Conservation (phyloP, 2,797 vertebrate genomes). For the Tokudaia muenninki region DNA sequence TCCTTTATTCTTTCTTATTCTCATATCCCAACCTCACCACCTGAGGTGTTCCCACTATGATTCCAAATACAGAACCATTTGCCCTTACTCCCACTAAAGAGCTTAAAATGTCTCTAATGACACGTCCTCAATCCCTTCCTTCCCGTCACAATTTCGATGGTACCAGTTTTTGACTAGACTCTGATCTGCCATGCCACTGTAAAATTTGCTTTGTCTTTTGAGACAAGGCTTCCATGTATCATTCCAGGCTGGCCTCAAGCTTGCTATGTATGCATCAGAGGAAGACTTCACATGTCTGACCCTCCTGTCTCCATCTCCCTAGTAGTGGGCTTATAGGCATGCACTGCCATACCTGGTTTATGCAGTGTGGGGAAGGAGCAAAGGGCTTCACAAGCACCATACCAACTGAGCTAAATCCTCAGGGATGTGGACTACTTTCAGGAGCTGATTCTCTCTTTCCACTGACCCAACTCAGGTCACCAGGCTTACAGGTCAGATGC, state of each 20-base stretch:
- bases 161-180: neutral
- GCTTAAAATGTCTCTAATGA: conserved; percentile 71
- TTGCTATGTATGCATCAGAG: neutral
- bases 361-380: neutral
- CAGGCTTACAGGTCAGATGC: neutral
- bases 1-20: neutral
- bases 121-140: neutral
- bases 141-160: conserved; percentile 27
- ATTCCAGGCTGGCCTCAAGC: neutral
- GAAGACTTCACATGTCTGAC: neutral
- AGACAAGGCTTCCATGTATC: neutral
- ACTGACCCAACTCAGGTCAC: neutral
- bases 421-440: neutral
- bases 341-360: neutral
- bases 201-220: neutral
- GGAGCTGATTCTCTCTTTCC: neutral
- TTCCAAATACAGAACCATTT: conserved; percentile 67
- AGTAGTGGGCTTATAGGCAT: neutral
- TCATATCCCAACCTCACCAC: neutral
- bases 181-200: neutral
- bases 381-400: neutral
- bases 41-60: conserved; percentile 26
- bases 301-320: neutral
- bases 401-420: neutral
- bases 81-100: conserved; percentile 35